A percentile compares a stretch with the other conserved stretches of the same genome.
Conservation (phyloP, 1,140 invertebrate species). For the Colletes gigas region DNA sequence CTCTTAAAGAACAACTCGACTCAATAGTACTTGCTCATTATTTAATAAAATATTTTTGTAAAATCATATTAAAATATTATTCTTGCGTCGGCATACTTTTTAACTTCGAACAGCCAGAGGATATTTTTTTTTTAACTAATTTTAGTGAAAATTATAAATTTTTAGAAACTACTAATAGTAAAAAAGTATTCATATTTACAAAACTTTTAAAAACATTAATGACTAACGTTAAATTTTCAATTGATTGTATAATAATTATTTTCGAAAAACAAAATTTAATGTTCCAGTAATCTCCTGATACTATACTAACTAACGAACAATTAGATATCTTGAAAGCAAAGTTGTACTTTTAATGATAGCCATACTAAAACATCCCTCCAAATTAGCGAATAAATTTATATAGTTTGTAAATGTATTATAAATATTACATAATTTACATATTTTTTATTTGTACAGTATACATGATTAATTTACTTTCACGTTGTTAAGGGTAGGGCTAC, state of each 20-base stretch:
- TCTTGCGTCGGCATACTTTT: conserved; percentile 51
- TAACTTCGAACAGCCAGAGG: background rate
- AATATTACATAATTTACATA: conserved; percentile 60
- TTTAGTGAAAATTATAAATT: background rate
- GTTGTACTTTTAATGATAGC: background rate
- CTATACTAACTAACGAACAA: background rate
- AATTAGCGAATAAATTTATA: conserved; percentile 31
- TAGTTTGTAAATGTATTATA: conserved; percentile 40
- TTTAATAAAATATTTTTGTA: conserved; percentile 26
- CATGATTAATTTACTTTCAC: conserved; percentile 49
- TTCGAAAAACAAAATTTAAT: conserved; percentile 3
- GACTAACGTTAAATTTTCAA: conserved; percentile 11
- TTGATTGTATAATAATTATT: conserved; percentile 12
- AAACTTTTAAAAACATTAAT: conserved; percentile 17
- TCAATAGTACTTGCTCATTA: conserved; percentile 13
- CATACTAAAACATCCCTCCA: background rate
- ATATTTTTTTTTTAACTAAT: background rate
- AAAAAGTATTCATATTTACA: background rate
- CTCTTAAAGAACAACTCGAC: background rate
- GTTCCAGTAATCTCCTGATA: conserved; percentile 3
- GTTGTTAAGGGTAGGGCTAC: conserved; percentile 25
- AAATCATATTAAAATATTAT: conserved; percentile 33
- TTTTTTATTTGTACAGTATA: conserved; percentile 68
- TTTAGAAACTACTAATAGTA: background rate
- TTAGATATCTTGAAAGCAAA: background rate